Percentiles rank a stretch among this genome's conserved stretches.
These are phyloP conservation scores for Syncerus caffer DNA, from an alignment of 2,797 vertebrate species.

Conservation along the genomic window DNA sequence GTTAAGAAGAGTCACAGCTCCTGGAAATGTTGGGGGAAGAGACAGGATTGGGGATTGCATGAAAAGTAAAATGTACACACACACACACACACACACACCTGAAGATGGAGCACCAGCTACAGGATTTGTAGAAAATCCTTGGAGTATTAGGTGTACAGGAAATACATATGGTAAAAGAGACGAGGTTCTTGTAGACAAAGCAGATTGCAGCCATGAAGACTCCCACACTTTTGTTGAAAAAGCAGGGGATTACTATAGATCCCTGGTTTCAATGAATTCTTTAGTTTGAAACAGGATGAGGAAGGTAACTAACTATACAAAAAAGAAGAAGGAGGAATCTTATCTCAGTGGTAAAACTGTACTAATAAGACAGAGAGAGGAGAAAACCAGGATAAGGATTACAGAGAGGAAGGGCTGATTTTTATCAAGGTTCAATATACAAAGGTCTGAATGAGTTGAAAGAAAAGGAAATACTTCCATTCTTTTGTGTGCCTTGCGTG, in stretches of 20 bases:
- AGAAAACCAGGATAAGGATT: neutral
- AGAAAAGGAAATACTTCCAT: neutral
- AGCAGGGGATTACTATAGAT: conserved; percentile 1
- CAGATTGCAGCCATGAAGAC: neutral
- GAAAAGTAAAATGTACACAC: neutral
- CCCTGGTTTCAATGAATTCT: conserved; percentile 42
- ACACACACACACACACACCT: neutral
- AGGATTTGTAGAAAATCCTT: conserved; percentile 49
- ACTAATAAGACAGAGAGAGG: conserved; percentile 26
- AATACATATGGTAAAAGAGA: neutral
- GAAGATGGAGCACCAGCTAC: neutral
- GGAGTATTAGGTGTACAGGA: conserved; percentile 56
- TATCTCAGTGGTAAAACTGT: conserved; percentile 44
- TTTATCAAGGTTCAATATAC: neutral
- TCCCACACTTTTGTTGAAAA: neutral
- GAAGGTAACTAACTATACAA: neutral
- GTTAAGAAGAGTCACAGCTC: neutral
- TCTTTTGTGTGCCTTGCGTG: neutral
- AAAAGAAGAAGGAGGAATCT: conserved; percentile 36
- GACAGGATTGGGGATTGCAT: neutral
- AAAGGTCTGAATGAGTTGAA: conserved; percentile 23
- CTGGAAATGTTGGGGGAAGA: neutral
- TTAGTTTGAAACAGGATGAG: conserved; percentile 36
- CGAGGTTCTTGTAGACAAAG: neutral
- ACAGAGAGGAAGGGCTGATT: neutral